These are phyloP conservation scores for Cylloceria caligata DNA, from an alignment of 2,888 invertebrate genomes.

Conservation along the genomic window DNA sequence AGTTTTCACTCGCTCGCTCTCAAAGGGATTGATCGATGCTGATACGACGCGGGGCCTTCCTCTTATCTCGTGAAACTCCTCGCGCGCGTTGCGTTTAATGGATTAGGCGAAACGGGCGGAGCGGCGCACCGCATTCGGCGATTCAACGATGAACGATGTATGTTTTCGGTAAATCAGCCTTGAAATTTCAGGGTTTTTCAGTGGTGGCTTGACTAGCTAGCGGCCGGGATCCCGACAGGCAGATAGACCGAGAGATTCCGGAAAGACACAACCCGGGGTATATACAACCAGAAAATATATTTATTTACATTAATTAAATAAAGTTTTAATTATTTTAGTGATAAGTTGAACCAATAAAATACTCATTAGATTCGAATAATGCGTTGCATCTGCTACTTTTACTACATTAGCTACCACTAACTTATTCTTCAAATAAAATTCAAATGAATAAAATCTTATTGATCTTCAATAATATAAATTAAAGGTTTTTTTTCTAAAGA, in stretches of 20 bases:
- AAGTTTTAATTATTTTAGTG: not conserved
- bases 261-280: not conserved
- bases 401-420: no score
- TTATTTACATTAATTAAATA: not conserved
- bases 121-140: conserved; percentile 59
- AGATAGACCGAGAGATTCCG: not conserved
- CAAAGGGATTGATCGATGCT: conserved; percentile 75
- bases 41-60: conserved; percentile 66
- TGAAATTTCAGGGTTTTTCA: conserved; percentile 46
- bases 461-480: no score
- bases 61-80: conserved; percentile 72
- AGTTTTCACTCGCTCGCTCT: conserved; percentile 38
- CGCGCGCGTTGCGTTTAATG: conserved; percentile 73
- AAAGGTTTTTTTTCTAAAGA: no score
- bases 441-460: no score
- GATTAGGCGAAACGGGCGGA: conserved; percentile 71
- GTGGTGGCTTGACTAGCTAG: not conserved
- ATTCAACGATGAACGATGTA: conserved; percentile 22
- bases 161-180: conserved; percentile 33
- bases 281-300: not conserved
- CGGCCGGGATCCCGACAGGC: not conserved
- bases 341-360: not conserved
- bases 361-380: not conserved
- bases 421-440: no score
- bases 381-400: not conserved